phyloP scores from a whole-genome alignment of 2,888 invertebrate genomes.

The Nomada ferruginata region DNA sequence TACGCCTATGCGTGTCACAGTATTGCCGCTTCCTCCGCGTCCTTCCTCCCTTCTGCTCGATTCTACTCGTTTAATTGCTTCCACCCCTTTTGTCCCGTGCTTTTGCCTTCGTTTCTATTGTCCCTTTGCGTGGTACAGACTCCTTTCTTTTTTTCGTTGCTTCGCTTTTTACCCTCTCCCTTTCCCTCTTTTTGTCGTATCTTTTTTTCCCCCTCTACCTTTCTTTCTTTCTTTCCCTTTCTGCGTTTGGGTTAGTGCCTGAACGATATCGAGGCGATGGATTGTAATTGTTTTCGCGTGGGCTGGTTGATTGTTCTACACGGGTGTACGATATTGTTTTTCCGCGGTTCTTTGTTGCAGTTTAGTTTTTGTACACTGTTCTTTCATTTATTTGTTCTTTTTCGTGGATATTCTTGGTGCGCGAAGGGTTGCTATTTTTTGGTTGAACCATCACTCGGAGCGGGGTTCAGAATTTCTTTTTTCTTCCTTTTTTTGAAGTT shows the following conservation, averaged over 20 bases:
- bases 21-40: background rate
- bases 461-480: too few species aligned
- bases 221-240: background rate
- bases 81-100: slow-evolving; percentile 29
- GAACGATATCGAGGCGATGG: slow-evolving; percentile 8
- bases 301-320: background rate
- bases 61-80: slow-evolving; percentile 35
- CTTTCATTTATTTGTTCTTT: background rate
- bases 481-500: too few species aligned
- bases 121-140: slow-evolving; percentile 11
- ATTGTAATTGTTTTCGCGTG: background rate
- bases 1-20: background rate
- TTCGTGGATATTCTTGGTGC: background rate
- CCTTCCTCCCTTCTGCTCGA: slow-evolving; percentile 25
- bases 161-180: background rate
- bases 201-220: background rate
- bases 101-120: slow-evolving; percentile 27
- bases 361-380: background rate
- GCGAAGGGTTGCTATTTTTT: too few species aligned
- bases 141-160: background rate
- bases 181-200: background rate
- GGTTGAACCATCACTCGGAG: background rate
- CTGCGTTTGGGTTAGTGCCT: background rate
- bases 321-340: background rate
- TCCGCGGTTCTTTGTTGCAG: background rate